Percentiles rank a stretch among this genome's conserved stretches.
Evolutionary conservation across 64 coral and sea anemone species (phyloP).

Genomic region (Stichodactyla mertensii): DNA sequence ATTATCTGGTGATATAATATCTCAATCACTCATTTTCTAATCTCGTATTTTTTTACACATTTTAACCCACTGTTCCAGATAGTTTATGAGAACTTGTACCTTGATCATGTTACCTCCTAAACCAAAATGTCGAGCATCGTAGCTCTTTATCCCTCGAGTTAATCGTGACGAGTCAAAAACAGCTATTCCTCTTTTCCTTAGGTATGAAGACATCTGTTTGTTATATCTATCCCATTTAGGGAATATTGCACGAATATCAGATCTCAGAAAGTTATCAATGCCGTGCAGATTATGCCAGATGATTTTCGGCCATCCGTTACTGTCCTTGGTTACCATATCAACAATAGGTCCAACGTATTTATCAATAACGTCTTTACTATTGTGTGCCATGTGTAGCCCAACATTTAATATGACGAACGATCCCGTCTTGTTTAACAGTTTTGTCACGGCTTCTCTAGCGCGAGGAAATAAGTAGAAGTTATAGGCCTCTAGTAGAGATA

Average conservation of each 20-base stretch:
- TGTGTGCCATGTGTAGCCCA: slow-evolving; percentile 42
- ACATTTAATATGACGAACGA: slow-evolving; percentile 54
- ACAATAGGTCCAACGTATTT: slow-evolving; percentile 56
- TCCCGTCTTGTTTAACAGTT: slow-evolving; percentile 31
- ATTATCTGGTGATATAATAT: too few species aligned
- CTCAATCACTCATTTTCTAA: too few species aligned
- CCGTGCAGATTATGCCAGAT: slow-evolving; percentile 43
- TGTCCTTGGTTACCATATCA: slow-evolving; percentile 20
- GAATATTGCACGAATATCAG: slow-evolving; percentile 17
- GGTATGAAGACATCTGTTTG: slow-evolving; percentile 36
- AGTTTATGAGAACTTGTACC: slow-evolving; percentile 60
- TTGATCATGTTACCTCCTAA: slow-evolving; percentile 62
- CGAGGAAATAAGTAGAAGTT: not conserved
- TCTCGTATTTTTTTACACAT: not conserved
- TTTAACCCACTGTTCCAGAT: slow-evolving; percentile 32
- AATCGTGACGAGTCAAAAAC: slow-evolving; percentile 40
- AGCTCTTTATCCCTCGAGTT: slow-evolving; percentile 46
- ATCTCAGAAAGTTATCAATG: slow-evolving; percentile 49
- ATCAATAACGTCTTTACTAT: slow-evolving; percentile 31
- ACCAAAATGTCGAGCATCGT: slow-evolving; percentile 55
- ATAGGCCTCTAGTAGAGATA: slow-evolving; percentile 48
- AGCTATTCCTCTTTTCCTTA: slow-evolving; percentile 14
- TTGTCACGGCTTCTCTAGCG: slow-evolving; percentile 22
- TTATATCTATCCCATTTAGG: slow-evolving; percentile 28
- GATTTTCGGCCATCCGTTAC: slow-evolving; percentile 45